phyloP scores from a whole-genome alignment of 2,113 vertebrate species.

The Calonectris borealis region DNA sequence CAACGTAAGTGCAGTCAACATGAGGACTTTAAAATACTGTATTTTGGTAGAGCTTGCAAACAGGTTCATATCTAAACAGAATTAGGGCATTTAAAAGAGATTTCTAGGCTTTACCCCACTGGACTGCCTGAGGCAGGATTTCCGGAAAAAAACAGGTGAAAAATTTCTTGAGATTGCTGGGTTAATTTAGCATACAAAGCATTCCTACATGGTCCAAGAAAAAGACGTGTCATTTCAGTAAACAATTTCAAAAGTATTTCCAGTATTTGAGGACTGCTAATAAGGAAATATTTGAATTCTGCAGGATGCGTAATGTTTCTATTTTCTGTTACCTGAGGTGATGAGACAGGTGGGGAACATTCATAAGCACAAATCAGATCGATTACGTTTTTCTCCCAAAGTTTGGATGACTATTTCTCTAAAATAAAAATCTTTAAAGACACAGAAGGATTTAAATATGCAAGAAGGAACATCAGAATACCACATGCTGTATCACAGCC shows the following conservation, averaged over 20 bases:
- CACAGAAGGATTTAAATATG: not conserved
- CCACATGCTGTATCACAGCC: not conserved
- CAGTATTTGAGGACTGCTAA: not conserved
- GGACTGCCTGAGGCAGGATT: not conserved
- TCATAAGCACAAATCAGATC: not conserved
- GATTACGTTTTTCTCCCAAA: accelerated
- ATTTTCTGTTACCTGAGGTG: not conserved
- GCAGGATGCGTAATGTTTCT: not conserved
- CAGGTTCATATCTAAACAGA: not conserved
- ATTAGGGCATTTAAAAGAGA: not conserved
- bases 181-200: not conserved
- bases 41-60: not conserved
- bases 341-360: not conserved
- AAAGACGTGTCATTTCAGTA: not conserved
- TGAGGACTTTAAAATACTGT: not conserved
- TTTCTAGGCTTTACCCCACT: not conserved
- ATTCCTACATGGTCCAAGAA: not conserved
- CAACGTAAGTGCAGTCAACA: not conserved
- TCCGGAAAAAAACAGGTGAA: not conserved
- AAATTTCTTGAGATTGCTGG: not conserved
- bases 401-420: not conserved
- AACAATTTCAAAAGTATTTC: not conserved
- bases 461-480: not conserved
- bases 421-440: not conserved
- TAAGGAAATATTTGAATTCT: not conserved